Evolutionary conservation across 2,113 vertebrate species (phyloP).

Genomic region (Cygnus buccinator): DNA sequence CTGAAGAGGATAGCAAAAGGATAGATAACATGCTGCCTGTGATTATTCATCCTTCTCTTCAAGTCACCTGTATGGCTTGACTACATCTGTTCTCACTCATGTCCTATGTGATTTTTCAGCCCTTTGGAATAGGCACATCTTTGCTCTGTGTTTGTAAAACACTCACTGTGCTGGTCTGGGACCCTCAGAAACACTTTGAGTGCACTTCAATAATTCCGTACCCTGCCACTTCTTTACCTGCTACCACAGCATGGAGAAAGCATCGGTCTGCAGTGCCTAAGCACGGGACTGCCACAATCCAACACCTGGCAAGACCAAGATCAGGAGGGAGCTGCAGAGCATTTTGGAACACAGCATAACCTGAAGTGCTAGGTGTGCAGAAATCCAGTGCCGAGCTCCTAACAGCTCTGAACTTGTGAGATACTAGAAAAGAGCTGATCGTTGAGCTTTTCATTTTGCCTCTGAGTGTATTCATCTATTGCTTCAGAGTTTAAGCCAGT

Average conservation of each 20-base stretch:
- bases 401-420: neutral
- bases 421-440: neutral
- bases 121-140: neutral
- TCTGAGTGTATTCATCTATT: neutral
- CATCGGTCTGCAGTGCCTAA: neutral
- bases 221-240: neutral
- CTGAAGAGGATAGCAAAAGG: neutral
- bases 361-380: neutral
- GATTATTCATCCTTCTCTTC: neutral
- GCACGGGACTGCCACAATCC: neutral
- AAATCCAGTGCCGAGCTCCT: neutral
- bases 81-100: neutral
- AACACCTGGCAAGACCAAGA: neutral
- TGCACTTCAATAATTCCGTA: neutral
- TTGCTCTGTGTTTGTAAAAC: neutral
- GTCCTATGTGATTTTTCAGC: neutral
- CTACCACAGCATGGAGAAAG: fast-evolving
- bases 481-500: neutral
- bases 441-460: neutral
- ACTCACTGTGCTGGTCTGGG: neutral
- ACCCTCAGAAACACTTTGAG: neutral
- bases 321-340: neutral
- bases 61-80: neutral
- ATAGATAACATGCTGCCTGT: neutral
- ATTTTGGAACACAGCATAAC: neutral